Percentiles rank a stretch among this genome's conserved stretches.
These are phyloP conservation scores for Epizoanthus illoricatus DNA, from an alignment of 92 coral and sea anemone genomes.

Conservation along the genomic window DNA sequence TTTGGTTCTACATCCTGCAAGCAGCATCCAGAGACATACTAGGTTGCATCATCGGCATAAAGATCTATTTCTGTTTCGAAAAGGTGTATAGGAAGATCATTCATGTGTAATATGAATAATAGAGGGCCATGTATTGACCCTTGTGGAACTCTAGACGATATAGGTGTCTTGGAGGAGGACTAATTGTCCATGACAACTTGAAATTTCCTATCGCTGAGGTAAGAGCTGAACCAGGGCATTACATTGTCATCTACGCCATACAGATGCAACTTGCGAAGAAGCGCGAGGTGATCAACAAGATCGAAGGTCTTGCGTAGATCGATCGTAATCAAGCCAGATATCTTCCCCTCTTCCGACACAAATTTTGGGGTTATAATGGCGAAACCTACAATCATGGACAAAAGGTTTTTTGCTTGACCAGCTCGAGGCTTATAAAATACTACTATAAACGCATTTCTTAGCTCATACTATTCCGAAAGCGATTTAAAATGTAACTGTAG, in stretches of 20 bases:
- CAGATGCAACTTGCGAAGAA: constrained; percentile 6
- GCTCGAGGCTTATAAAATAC: too few species aligned
- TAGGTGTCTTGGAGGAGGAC: neutral
- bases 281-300: constrained; percentile 46
- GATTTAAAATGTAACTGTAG: too few species aligned
- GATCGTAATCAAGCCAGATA: constrained; percentile 1
- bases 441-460: too few species aligned
- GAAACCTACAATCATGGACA: too few species aligned
- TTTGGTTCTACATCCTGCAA: constrained; percentile 14
- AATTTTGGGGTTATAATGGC: too few species aligned
- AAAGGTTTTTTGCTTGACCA: too few species aligned
- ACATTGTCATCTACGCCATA: neutral
- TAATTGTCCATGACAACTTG: neutral
- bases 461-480: too few species aligned
- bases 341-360: neutral
- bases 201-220: neutral
- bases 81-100: constrained; percentile 47
- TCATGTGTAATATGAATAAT: constrained; percentile 46
- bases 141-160: constrained; percentile 42
- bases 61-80: constrained; percentile 45
- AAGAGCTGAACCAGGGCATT: neutral
- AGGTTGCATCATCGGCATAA: constrained; percentile 46
- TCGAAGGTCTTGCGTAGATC: constrained; percentile 53
- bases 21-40: constrained; percentile 25
- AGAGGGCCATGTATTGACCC: constrained; percentile 45